Evolutionary conservation across 2,888 invertebrate genomes (phyloP), one percentile per base, ranked within the genome.

Genomic region (Thera britannica): DNA sequence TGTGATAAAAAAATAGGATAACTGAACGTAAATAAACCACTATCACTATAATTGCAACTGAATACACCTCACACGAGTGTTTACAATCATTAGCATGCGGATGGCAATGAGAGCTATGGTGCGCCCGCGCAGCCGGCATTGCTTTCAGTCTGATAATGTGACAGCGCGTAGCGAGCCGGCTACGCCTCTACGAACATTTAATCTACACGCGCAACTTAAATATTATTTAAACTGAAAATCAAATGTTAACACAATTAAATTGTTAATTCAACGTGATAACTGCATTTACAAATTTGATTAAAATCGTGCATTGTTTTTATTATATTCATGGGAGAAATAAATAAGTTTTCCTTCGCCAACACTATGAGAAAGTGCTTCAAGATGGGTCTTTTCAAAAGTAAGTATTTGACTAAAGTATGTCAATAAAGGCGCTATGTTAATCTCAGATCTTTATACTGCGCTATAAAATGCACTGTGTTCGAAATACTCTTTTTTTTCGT

Each of bases 321-420:
- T 70, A 74, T 62, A 82, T 83, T 78, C 80, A 88, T 90, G 90
- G 90, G 86, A 76, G 88, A 89, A 77, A 75, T 83, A 76, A 86
- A 83, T 71, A 89, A 82, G 83, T 77, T 80, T 64, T 80, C 83
- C 55, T 80, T 90, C 75, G 81, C 90, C 63, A 84, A 88, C 83
- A 89, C 86, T 74, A 90, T 93, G 92, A 83, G 92, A 85, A 93
- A 92, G 87, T 92, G 90, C 78, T 93, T 93, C 83, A 93, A 93
- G 83, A 92, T 92, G 91, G 91, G 93, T 68, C 85, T 93, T 64
- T 92, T 92, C 61, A 93, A 92, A 81, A 91, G 93, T 93, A 80
- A 93, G 93, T 93, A 79, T 72, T 73, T 59, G 2, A 38, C 6
- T 46, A 46, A 46, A 9, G 2, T 7, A 41, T 58, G 41, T 12